Evolutionary conservation across 2,113 vertebrate species (phyloP).

Genomic region (Myiopsitta monachus): DNA sequence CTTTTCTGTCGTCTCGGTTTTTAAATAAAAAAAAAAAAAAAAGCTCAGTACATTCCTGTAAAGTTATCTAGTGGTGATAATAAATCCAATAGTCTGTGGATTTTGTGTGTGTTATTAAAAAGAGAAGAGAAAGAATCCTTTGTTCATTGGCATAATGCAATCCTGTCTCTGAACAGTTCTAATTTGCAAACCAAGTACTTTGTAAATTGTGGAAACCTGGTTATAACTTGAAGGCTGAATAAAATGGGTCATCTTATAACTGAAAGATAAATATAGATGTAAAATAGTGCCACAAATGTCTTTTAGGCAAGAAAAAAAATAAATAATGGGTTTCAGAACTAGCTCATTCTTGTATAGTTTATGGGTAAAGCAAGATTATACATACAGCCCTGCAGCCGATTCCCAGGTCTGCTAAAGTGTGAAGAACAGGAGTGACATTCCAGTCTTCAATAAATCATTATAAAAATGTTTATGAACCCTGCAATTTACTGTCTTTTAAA

Average conservation of each 20-base stretch:
- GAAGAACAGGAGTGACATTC: constrained; percentile 79
- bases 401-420: constrained; percentile 80
- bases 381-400: constrained; percentile 65
- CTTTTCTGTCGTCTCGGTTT: constrained; percentile 5
- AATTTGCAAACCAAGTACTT: constrained; percentile 67
- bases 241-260: constrained; percentile 70
- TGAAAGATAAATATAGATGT: constrained; percentile 61
- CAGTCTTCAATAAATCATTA: constrained; percentile 80
- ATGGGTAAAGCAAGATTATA: constrained; percentile 68
- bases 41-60: not conserved
- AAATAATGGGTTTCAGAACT: constrained; percentile 38
- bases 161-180: constrained; percentile 47
- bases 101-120: constrained; percentile 52
- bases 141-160: constrained; percentile 51
- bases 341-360: constrained; percentile 68
- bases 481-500: constrained; percentile 84
- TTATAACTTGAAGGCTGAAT: constrained; percentile 66
- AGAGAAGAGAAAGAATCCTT: constrained; percentile 43
- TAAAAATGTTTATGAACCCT: constrained; percentile 85
- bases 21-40: not conserved
- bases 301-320: constrained; percentile 55
- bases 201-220: constrained; percentile 61
- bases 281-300: constrained; percentile 43
- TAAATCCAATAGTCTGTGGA: constrained; percentile 54
- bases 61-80: constrained; percentile 53